These are phyloP conservation scores for Callyntrura sp. DNA, from an alignment of 2,888 invertebrate genomes.

Conservation along the genomic window DNA sequence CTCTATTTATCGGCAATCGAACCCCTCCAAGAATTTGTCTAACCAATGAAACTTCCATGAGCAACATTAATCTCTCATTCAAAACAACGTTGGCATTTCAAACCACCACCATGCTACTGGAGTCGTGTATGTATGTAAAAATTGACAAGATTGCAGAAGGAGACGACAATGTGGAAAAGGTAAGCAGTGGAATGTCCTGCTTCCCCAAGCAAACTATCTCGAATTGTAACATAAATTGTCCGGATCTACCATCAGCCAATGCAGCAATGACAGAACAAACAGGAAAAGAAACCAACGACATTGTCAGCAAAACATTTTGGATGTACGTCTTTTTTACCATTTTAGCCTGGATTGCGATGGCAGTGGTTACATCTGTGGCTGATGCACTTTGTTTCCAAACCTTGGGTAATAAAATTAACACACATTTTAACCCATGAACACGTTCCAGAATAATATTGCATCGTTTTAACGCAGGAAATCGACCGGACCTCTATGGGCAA, in stretches of 20 bases:
- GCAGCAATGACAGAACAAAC: constrained; percentile 48
- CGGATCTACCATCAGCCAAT: constrained; percentile 50
- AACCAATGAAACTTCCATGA: neutral
- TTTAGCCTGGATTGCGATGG: constrained; percentile 93
- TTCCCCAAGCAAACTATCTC: neutral
- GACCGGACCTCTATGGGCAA: constrained; percentile 91
- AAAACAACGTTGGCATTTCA: constrained; percentile 38
- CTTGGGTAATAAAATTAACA: constrained; percentile 90
- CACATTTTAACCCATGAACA: no score
- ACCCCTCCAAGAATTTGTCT: neutral
- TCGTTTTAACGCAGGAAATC: constrained; percentile 87
- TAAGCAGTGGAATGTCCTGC: constrained; percentile 34
- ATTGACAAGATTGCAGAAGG: constrained; percentile 30
- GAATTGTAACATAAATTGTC: constrained; percentile 76
- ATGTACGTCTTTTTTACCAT: constrained; percentile 91
- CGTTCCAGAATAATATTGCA: no score
- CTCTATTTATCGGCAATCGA: neutral
- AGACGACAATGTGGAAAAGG: neutral
- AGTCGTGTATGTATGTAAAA: constrained; percentile 27
- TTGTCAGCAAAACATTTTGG: constrained; percentile 88
- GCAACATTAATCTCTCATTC: constrained; percentile 28
- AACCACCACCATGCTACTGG: constrained; percentile 23
- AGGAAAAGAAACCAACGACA: neutral
- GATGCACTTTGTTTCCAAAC: constrained; percentile 96
- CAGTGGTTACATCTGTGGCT: constrained; percentile 94